Base-by-base conservation (phyloP, 2,888 invertebrate genomes). In the Ectemnius lituratus region DNA sequence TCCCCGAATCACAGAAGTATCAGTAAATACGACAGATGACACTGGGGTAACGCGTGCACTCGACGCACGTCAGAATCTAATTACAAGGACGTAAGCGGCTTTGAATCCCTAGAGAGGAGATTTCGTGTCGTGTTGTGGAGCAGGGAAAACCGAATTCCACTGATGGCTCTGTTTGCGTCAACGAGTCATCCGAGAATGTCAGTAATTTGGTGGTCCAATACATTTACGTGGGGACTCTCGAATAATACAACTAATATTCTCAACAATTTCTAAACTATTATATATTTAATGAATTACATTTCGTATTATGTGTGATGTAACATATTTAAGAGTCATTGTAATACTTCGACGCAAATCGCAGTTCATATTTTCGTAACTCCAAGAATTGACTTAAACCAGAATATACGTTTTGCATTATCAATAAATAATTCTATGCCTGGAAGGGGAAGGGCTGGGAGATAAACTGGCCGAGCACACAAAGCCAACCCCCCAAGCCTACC, bases 1-100 rank as follows among this genome's bases (percentile, higher is more conserved):
- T 20, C 58, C 52, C 67, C 16, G 37, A 67, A 52, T 47, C 45
- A 23, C 46, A 4, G 20, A 56, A 63, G 75, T 66, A 66, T 52
- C 63, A 68, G 45, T 57, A 62, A 66, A 71, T 63, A 64, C 46
- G 58, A 46, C 61, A 76, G 80, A 82, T 72, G 68, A 68, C 78
- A 78, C 78, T 75, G 67, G 75, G 76, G 79, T 79, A 75, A 75
- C 73, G 69, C 66, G 63, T 70, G 71, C 74, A 62, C 67, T 63
- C 61, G 63, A 70, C 66, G 76, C 83, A 79, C 79, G 87, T 88
- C 85, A 85, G 87, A 89, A 86, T 85, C 86, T 85, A 89, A 89
- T 90, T 89, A 90, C 85, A 85, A 82, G 73, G 72, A 67, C 72
- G 76, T 80, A 84, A 84, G 84, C 82, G 72, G 77, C 78, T 87